Base-by-base conservation (phyloP, 2,888 invertebrate genomes). In the Acleris laterana region DNA sequence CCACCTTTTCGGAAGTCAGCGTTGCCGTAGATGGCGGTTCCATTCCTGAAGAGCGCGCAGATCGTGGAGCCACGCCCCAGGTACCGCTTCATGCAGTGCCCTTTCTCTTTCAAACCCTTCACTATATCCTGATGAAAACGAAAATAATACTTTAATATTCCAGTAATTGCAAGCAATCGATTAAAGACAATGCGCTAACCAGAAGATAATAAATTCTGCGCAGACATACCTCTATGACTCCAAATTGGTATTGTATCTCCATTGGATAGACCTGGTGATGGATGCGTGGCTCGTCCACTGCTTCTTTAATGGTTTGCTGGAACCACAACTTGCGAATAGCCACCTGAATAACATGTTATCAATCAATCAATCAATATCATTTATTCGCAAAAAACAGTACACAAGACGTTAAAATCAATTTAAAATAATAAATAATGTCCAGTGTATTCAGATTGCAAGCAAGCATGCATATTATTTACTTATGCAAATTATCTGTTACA, bases 181-280 rank as follows among this genome's bases (percentile, higher is more conserved):
- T 38, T 13, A 38, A 0, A 38, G 13, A 38, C 4, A 38, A 32
- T 32, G 13, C 13, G 11, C 13, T 13, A 38, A 13, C 11, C 13
- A 38, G 3, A 38, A 38, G 32, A 11, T 6, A 32, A 32, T 32
- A 32, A 2, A 32, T 3, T 7, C 32, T 9, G 32, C 32, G 9
- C 17, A 19, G 3, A 19, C 2, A 19, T 56, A 96, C 96, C 87
- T 94, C 88, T 22, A 94, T 93, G 62, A 96, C 93, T 17, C 95
- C 95, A 76, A 93, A 95, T 87, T 96, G 97, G 77, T 97, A 96
- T 51, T 92, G 82, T 0, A 96, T 83, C 55, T 92, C 79, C 94
- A 96, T 96, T 0, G 98, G 98, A 69, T 95, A 94, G 49, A 97
- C 89, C 82, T 98, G 98, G 83, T 98, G 97, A 82, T 98, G 98